A percentile compares a stretch with the other conserved stretches of the same genome.
phyloP scores from a whole-genome alignment of 1,140 invertebrate species.

The Pectinophora gossypiella region DNA sequence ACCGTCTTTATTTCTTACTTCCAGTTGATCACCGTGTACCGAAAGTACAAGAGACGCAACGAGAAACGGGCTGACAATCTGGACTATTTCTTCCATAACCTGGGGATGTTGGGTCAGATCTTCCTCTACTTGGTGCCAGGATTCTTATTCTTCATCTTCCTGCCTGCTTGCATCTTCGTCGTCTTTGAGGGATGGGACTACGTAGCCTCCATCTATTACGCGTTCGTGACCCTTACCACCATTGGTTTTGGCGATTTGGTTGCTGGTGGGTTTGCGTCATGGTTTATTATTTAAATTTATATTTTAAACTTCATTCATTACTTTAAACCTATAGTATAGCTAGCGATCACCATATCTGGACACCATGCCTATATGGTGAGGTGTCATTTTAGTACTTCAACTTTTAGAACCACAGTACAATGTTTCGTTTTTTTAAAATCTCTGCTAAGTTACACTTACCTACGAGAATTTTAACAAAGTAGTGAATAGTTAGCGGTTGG shows the following conservation, averaged over 20 bases:
- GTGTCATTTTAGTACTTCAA: too few relatives aligned
- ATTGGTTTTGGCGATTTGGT: constrained; percentile 97
- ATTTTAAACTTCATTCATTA: neutral
- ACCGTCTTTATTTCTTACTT: constrained; percentile 17
- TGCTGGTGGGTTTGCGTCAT: constrained; percentile 77
- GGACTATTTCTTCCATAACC: constrained; percentile 79
- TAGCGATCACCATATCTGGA: neutral
- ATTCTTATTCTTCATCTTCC: constrained; percentile 92
- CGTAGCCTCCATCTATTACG: constrained; percentile 92
- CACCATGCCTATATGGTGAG: too few relatives aligned
- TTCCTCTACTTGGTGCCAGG: constrained; percentile 89
- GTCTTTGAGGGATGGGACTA: constrained; percentile 93
- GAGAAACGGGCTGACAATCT: constrained; percentile 71
- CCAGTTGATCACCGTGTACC: constrained; percentile 83
- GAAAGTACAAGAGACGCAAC: constrained; percentile 85
- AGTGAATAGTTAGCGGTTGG: too few relatives aligned
- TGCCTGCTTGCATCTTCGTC: constrained; percentile 93
- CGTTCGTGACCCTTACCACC: constrained; percentile 94
- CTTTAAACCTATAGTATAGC: neutral
- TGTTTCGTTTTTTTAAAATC: too few relatives aligned
- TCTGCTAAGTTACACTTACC: too few relatives aligned
- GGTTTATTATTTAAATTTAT: neutral
- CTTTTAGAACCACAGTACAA: too few relatives aligned
- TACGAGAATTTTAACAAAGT: too few relatives aligned
- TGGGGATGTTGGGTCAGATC: constrained; percentile 85